These are phyloP conservation scores for Drosophila nigricruria DNA, from an alignment of 2,888 invertebrate species.

Conservation along the genomic window DNA sequence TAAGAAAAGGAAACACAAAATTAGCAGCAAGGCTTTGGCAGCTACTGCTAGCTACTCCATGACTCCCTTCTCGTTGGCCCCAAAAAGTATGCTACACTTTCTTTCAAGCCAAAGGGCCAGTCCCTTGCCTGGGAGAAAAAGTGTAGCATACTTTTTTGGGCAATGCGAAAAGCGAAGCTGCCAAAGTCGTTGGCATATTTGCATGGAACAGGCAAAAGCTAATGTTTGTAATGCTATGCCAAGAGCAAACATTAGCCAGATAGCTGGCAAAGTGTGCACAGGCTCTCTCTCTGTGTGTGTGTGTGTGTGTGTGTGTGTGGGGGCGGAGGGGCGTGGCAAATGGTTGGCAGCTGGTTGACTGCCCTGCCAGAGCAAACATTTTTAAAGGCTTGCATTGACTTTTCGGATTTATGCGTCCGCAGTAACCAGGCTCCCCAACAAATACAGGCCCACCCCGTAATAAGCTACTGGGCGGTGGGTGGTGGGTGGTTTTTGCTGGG, in stretches of 20 bases:
- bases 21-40: constrained; percentile 48
- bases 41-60: neutral
- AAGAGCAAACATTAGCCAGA: constrained; percentile 74
- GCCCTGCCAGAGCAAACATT: constrained; percentile 39
- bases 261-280: constrained; percentile 56
- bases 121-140: neutral
- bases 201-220: constrained; percentile 66
- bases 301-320: constrained; percentile 1
- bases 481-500: neutral
- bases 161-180: constrained; percentile 42
- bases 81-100: constrained; percentile 4
- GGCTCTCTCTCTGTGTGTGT: neutral
- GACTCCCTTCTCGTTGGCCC: neutral
- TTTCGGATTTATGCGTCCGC: constrained; percentile 59
- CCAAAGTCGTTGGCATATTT: constrained; percentile 59
- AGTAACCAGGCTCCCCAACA: constrained; percentile 19
- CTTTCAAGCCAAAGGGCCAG: constrained; percentile 7
- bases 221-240: constrained; percentile 69
- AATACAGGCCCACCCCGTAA: constrained; percentile 34
- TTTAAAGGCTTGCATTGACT: constrained; percentile 64
- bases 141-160: constrained; percentile 73
- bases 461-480: constrained; percentile 23
- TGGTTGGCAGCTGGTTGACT: constrained; percentile 41
- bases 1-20: constrained; percentile 68
- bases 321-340: constrained; percentile 16